Conservation (phyloP, 2,113 vertebrate genomes). For the Entelurus aequoreus region DNA sequence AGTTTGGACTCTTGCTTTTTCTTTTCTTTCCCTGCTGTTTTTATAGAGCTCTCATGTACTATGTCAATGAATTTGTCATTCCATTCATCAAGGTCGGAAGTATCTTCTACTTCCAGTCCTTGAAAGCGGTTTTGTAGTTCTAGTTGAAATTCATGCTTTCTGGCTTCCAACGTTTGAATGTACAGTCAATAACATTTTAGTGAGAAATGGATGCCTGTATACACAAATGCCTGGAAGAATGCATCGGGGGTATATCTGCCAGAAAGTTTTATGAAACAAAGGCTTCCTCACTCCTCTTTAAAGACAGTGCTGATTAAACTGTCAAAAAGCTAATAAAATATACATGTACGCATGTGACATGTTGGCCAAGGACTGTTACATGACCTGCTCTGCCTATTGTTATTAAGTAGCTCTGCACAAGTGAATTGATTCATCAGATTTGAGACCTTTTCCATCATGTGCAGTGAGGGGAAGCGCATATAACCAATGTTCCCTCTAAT, state of each 20-base stretch:
- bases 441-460: conserved; percentile 24
- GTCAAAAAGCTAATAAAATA: conserved; percentile 59
- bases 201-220: background rate
- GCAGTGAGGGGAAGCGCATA: background rate
- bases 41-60: no score
- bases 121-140: no score
- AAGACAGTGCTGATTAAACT: conserved; percentile 63
- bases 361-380: conserved; percentile 47
- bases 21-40: no score
- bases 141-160: no score
- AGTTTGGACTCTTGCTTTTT: no score
- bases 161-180: no score
- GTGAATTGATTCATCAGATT: conserved; percentile 46
- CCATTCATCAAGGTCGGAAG: no score
- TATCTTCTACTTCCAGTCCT: no score
- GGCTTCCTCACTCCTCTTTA: conserved; percentile 33
- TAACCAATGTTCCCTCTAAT: no score
- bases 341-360: conserved; percentile 35
- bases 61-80: no score
- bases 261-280: conserved; percentile 17
- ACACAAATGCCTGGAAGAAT: conserved; percentile 14
- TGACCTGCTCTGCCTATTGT: conserved; percentile 41
- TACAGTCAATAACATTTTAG: background rate
- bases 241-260: conserved; percentile 27
- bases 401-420: conserved; percentile 40